These are phyloP conservation scores for Lypha dubia DNA, from an alignment of 2,888 invertebrate genomes.

Conservation along the genomic window DNA sequence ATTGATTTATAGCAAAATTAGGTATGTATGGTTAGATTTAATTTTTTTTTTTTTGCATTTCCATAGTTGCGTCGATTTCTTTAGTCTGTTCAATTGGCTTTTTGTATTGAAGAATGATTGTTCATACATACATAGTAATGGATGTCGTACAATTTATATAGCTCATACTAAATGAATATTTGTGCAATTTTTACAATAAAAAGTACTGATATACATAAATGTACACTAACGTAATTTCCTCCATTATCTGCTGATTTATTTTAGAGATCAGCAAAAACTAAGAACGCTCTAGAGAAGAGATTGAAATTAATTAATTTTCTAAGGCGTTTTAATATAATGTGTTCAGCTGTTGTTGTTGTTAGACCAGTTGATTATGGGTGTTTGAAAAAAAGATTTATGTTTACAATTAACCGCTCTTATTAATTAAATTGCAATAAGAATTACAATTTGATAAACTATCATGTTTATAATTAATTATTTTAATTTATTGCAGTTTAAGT, in stretches of 20 bases:
- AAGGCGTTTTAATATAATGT: slow-evolving; percentile 40
- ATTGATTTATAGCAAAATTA: no score
- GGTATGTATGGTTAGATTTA: no score
- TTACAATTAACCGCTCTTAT: slow-evolving; percentile 77
- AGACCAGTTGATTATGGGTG: slow-evolving; percentile 30
- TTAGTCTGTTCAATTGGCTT: no score
- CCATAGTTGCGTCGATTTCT: no score
- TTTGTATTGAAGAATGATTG: no score
- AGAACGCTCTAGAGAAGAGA: background rate
- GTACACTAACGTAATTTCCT: background rate
- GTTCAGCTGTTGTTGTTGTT: slow-evolving; percentile 11
- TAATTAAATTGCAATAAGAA: slow-evolving; percentile 79
- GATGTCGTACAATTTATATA: no score
- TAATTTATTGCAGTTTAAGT: slow-evolving; percentile 54
- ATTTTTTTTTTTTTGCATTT: no score
- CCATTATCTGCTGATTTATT: slow-evolving; percentile 5
- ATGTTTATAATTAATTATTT: slow-evolving; percentile 70
- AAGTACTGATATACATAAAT: background rate
- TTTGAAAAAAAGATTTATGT: slow-evolving; percentile 79
- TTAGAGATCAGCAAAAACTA: slow-evolving; percentile 12
- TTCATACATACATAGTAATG: no score
- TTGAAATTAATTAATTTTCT: slow-evolving; percentile 47
- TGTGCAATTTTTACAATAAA: no score
- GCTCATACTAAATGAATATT: no score
- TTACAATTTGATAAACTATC: slow-evolving; percentile 69